Percentiles rank a stretch among this genome's conserved stretches.
These are phyloP conservation scores for Silurus lanzhouensis DNA, from an alignment of 2,797 vertebrate genomes.

Conservation along the genomic window DNA sequence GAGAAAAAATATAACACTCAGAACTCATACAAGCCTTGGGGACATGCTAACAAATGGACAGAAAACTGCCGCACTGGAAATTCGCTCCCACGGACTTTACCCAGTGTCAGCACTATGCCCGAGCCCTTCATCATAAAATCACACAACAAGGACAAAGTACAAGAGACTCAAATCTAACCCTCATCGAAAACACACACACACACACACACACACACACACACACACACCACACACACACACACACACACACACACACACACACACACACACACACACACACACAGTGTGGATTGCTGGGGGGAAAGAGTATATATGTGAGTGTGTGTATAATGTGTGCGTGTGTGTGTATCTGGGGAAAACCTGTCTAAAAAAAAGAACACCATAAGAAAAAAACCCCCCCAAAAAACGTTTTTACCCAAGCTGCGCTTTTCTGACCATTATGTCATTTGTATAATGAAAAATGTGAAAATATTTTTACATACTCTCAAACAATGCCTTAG, in stretches of 20 bases:
- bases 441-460: not conserved
- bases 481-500: not conserved
- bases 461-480: not conserved
- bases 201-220: not conserved
- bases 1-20: conserved; percentile 72
- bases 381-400: conserved; percentile 28
- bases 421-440: not conserved
- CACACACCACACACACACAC: conserved; percentile 30
- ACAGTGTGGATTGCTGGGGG: not conserved
- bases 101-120: conserved; percentile 82
- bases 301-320: not conserved
- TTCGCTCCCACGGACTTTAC: conserved; percentile 90
- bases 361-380: not conserved
- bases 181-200: conserved; percentile 24
- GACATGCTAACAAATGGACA: conserved; percentile 92
- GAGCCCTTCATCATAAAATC: conserved; percentile 94
- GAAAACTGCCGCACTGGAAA: conserved; percentile 90
- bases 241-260: not conserved
- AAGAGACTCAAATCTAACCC: conserved; percentile 96
- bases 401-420: not conserved
- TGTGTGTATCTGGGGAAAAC: not conserved
- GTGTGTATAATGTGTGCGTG: not conserved
- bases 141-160: conserved; percentile 96
- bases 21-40: conserved; percentile 88
- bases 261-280: not conserved